Base-by-base conservation (phyloP, 1,140 invertebrate genomes). In the Calephelis nemesis region DNA sequence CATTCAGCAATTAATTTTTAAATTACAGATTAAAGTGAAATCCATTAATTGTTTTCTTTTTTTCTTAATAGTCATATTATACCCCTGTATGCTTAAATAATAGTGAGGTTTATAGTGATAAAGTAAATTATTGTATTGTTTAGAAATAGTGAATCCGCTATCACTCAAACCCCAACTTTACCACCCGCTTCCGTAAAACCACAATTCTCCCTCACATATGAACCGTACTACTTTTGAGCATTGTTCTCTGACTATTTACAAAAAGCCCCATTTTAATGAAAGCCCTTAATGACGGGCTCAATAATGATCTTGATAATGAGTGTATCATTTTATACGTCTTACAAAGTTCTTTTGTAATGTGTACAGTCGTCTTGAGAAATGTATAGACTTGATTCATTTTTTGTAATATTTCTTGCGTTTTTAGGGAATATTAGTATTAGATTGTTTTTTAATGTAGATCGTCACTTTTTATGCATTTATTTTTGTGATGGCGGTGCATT, bases 261-360 rank as follows among this genome's bases (percentile, higher is more conserved):
- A 64, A 64, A 64, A 47, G 63, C 63, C 9, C 63, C 45, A 47
- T 71, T 71, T 71, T 68, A 71, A 71, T 71, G 70, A 71, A 71
- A 67, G 65, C 65, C 62, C 63, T 71, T 71, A 71, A 70, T 65
- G 62, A 68, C 19, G 54, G 6, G 54, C 52, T 71, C 58, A 50
- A 47, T 62, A 71, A 71, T 71, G 54, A 71, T 68, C 63, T 66
- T 63, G 65, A 71, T 68, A 68, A 68, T 62, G 67, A 68, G 47
- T 62, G 62, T 63, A 62, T 63, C 62, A 62, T 63, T 67, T 71
- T 71, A 64, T 47, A 47, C 62, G 42, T 45, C 62, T 63, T 63
- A 47, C 62, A 47, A 63, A 63, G 47, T 63, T 19, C 40, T 45
- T 63, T 63, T 47, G 47, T 47, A 63, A 13, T 40, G 10, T 49